Base-by-base conservation (phyloP, 2,797 vertebrate genomes). In the Leontocebus nigricollis region DNA sequence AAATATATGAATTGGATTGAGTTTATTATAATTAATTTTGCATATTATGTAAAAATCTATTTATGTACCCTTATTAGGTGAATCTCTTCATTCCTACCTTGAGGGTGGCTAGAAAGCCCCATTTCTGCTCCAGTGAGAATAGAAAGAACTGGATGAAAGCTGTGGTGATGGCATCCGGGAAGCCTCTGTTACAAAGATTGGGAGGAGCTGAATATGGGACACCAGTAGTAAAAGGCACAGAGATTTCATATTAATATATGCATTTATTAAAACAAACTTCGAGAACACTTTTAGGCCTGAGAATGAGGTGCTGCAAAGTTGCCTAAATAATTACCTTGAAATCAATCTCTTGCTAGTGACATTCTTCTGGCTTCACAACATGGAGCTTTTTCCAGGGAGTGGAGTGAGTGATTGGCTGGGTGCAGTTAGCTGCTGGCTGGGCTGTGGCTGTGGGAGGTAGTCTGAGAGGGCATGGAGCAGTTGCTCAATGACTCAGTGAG, bases 1-100 rank as follows among this genome's bases (percentile, higher is more conserved):
- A 96, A 81, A 77, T 46, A 44, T 36, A 36, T 89, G 79, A 89
- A 82, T 61, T 80, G 39, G 87, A 81, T 76, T 75, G 87, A 67
- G 93, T 55, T 95, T 80, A 46, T 90, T 95, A 61, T 84, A 93
- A 88, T 95, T 88, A 93, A 96, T 95, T 70, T 93, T 94, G 33
- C 75, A 4, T 72, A 41, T 91, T 72, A 88, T 67, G 9, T 86
- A 80, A 90, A 96, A 88, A 82, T 59, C 48, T 41, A 81, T 83
- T 44, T 1, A 2, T 57, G 80, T 87, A 70, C 30, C 46, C 61
- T 92, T 55, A 59, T 41, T 61, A 44, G 72, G n/a, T 41, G 41
- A 26, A 41, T 64, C 46, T 89, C 64, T 93, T 94, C 46, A 73
- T 77, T 85, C 24, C 52, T 73, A 67, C 55, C 55, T 72, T 30